phyloP scores from a whole-genome alignment of 2,888 invertebrate species.

The Meganola albula region DNA sequence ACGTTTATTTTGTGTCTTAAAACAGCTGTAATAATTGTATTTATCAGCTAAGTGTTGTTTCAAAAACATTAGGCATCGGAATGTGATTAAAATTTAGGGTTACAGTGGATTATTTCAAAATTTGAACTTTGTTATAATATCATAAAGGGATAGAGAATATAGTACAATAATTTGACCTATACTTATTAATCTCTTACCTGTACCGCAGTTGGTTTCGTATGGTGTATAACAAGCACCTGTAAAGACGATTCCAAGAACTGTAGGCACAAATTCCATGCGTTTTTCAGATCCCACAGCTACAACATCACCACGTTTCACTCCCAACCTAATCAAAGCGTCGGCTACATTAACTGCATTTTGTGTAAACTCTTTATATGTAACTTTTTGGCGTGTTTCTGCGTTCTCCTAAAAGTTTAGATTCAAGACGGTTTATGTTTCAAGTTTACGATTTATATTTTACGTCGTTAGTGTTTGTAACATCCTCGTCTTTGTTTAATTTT shows the following conservation, averaged over 20 bases:
- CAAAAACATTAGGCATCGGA: too few relatives aligned
- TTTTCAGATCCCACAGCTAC: conserved; percentile 80
- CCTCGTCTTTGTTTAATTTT: too few relatives aligned
- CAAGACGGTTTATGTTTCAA: too few relatives aligned
- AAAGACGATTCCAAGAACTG: conserved; percentile 71
- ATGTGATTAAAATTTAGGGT: too few relatives aligned
- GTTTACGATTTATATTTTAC: too few relatives aligned
- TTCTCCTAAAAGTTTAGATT: conserved; percentile 59
- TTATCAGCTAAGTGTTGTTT: neutral
- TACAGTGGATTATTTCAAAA: neutral
- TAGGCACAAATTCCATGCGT: conserved; percentile 71
- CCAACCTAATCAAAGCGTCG: conserved; percentile 61
- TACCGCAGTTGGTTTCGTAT: conserved; percentile 43
- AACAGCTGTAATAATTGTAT: conserved; percentile 66
- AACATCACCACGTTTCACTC: conserved; percentile 68
- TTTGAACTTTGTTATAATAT: neutral
- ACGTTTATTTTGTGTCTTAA: conserved; percentile 80
- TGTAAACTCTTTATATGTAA: conserved; percentile 73
- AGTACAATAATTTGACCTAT: neutral
- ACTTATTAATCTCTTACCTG: conserved; percentile 37
- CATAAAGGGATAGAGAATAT: neutral
- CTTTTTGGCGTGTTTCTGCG: conserved; percentile 66
- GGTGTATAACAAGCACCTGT: conserved; percentile 52
- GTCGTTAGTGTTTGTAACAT: too few relatives aligned
- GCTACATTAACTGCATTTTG: conserved; percentile 73